phyloP scores from a whole-genome alignment of 2,888 invertebrate species.

The Amphipyra tragopoginis region DNA sequence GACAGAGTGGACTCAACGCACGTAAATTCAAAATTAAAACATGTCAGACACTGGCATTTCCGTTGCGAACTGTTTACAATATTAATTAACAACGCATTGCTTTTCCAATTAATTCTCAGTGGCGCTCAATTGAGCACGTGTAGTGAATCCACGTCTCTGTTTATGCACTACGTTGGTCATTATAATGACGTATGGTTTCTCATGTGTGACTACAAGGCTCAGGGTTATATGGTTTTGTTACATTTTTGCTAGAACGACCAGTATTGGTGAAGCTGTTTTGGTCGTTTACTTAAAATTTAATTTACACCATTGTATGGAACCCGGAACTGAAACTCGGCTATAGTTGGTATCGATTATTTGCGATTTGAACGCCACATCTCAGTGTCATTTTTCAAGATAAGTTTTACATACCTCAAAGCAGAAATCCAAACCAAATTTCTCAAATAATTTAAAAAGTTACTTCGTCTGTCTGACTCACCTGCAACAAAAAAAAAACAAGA shows the following conservation, averaged over 20 bases:
- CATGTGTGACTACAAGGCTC: conserved; percentile 16
- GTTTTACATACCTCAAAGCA: conserved; percentile 23
- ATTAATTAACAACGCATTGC: conserved; percentile 51
- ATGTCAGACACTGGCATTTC: conserved; percentile 53
- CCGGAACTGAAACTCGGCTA: conserved; percentile 40
- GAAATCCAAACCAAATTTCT: conserved; percentile 13
- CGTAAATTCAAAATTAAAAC: conserved; percentile 46
- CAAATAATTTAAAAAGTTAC: conserved; percentile 3
- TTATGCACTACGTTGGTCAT: conserved; percentile 41
- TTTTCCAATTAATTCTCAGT: conserved; percentile 55
- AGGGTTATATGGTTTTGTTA: conserved; percentile 13
- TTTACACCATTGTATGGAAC: conserved; percentile 33
- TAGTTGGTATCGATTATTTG: conserved; percentile 8
- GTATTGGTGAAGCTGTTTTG: conserved; percentile 44
- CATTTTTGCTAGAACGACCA: neutral
- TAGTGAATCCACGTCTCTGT: conserved; percentile 51
- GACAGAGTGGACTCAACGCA: conserved; percentile 15
- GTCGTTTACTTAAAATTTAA: conserved; percentile 32
- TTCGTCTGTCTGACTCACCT: conserved; percentile 62
- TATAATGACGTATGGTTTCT: conserved; percentile 39
- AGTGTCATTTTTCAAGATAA: neutral
- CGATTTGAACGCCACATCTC: neutral
- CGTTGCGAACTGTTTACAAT: conserved; percentile 57
- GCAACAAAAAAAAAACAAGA: conserved; percentile 65
- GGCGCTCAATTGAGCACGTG: conserved; percentile 58